Evolutionary conservation across 2,797 vertebrate genomes (phyloP).

Genomic region (Gobionotothen gibberifrons): DNA sequence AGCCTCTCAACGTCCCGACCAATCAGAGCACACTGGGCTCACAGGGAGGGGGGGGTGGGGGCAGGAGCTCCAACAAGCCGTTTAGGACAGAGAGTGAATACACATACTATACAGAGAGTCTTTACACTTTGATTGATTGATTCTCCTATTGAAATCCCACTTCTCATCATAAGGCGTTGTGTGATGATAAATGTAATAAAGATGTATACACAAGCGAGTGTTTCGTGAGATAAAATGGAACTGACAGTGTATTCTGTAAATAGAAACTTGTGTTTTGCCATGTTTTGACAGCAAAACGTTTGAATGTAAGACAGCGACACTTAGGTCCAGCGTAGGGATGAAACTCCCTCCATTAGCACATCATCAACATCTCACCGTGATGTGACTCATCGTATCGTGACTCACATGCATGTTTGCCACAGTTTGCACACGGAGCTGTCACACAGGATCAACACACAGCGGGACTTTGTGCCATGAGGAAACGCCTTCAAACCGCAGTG

Average conservation of each 20-base stretch:
- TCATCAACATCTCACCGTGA: background rate
- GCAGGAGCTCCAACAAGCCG: too few relatives aligned
- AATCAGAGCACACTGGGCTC: too few relatives aligned
- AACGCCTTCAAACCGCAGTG: background rate
- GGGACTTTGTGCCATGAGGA: background rate
- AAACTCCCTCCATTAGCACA: background rate
- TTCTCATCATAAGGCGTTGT: too few relatives aligned
- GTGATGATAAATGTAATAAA: too few relatives aligned
- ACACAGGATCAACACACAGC: conserved; percentile 13
- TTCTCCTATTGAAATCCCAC: too few relatives aligned
- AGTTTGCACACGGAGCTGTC: conserved; percentile 12
- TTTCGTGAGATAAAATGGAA: background rate
- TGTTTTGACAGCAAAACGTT: background rate
- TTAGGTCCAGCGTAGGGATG: background rate
- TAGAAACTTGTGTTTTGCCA: background rate
- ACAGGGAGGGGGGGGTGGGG: too few relatives aligned
- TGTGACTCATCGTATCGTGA: background rate
- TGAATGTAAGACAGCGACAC: background rate
- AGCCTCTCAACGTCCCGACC: too few relatives aligned
- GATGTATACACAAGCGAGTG: background rate
- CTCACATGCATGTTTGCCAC: conserved; percentile 16
- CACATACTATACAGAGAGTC: too few relatives aligned
- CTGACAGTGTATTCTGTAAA: too few relatives aligned
- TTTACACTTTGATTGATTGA: too few relatives aligned
- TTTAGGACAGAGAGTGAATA: too few relatives aligned